Conservation (phyloP, 37 sponge, comb jelly and placozoan species). For the Lycopodina hypogea region DNA sequence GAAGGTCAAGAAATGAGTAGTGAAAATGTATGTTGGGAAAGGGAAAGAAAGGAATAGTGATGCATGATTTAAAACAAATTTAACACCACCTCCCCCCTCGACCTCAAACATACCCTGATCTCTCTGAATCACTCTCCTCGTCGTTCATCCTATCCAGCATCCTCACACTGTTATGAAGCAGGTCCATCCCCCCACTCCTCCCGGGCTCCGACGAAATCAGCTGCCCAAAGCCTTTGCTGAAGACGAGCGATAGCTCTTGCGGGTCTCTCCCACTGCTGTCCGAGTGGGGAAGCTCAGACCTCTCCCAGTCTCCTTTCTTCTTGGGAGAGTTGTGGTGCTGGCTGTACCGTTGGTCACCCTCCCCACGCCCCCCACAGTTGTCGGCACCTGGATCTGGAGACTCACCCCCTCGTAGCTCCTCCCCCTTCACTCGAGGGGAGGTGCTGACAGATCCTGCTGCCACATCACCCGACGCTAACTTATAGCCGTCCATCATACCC, state of each 20-base stretch:
- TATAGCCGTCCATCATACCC: neutral
- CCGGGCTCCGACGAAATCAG: neutral
- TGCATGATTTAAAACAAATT: no score
- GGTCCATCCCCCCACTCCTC: neutral
- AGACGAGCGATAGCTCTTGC: neutral
- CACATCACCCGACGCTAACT: neutral
- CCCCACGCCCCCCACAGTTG: no score
- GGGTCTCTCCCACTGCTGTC: neutral
- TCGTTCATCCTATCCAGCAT: constrained; percentile 15
- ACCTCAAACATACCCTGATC: constrained; percentile 33
- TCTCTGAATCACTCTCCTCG: constrained; percentile 35
- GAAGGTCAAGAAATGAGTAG: no score
- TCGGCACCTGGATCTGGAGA: no score
- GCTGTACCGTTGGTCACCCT: no score
- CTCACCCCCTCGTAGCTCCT: neutral
- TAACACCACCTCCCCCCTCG: no score
- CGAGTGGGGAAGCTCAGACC: neutral
- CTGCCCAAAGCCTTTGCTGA: constrained; percentile 33
- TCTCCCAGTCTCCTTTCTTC: neutral
- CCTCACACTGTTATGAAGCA: constrained; percentile 15
- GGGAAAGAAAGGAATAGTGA: no score
- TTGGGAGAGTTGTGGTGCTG: neutral
- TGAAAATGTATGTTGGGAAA: no score
- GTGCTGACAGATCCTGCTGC: constrained; percentile 12
- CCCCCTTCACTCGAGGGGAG: neutral